Conservation (phyloP, 2,113 vertebrate species). For the Acanthochromis polyacanthus region DNA sequence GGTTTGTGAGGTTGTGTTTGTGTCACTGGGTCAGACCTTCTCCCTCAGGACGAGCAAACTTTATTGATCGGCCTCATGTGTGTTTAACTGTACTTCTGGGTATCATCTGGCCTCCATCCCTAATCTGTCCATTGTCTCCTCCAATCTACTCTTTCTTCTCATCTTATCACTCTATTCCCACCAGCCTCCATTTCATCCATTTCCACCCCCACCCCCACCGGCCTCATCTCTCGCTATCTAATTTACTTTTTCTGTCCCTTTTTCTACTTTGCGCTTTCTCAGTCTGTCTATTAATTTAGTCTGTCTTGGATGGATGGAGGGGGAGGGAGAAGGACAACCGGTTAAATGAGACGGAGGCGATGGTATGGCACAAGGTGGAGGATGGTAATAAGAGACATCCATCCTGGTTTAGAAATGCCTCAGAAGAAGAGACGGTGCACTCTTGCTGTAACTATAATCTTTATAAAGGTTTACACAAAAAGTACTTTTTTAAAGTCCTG, state of each 20-base stretch:
- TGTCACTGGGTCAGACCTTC: not conserved
- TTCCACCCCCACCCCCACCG: not conserved
- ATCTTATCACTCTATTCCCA: slow-evolving; percentile 18
- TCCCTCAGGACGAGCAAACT: slow-evolving; percentile 13
- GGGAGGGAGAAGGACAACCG: slow-evolving; percentile 13
- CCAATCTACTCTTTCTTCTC: slow-evolving; percentile 27
- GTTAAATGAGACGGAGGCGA: slow-evolving; percentile 39
- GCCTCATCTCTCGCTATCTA: not conserved
- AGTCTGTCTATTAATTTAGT: slow-evolving; percentile 34
- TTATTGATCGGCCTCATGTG: slow-evolving; percentile 58
- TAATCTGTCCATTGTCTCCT: slow-evolving; percentile 46
- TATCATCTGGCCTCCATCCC: slow-evolving; percentile 44
- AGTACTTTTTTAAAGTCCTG: not conserved
- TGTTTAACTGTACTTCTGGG: slow-evolving; percentile 57
- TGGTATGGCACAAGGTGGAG: slow-evolving; percentile 5
- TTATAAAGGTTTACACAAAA: not conserved
- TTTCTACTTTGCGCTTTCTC: slow-evolving; percentile 24
- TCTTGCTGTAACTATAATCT: not conserved
- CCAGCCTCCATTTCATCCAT: slow-evolving; percentile 7
- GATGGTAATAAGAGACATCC: not conserved
- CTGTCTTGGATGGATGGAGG: slow-evolving; percentile 10
- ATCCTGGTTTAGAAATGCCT: not conserved
- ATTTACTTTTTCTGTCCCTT: slow-evolving; percentile 26
- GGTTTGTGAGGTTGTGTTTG: not conserved
- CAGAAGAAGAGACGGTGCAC: too few species aligned